Base-by-base conservation (phyloP, 2,113 vertebrate genomes). In the Tachysurus vachellii region DNA sequence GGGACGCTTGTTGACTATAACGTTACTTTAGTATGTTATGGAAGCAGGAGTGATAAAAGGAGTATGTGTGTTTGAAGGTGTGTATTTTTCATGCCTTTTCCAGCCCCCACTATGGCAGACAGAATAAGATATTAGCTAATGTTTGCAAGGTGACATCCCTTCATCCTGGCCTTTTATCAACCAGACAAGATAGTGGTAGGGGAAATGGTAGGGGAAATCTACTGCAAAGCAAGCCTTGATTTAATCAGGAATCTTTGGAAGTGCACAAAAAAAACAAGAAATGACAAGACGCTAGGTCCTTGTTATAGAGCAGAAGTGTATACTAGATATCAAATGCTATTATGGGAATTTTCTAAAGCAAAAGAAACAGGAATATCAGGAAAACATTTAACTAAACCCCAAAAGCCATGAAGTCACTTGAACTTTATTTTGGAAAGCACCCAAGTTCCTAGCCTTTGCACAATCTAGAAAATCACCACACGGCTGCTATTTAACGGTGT, bases 31-130 rank as follows among this genome's bases (percentile, higher is more conserved):
- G 1, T 13, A 28, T 4, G 5, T 81, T 50, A 21, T 36, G 7
- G 44, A 66, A 4, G 36, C 62, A 76, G 44, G 44, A 14, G 47
- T 76, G 21, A 53, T 76, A 23, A 73, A 44, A 70, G 11, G 62
- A 81, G 82, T 80, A 44, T 77, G 64, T 84, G 86, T 91, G 89
- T 92, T 61, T 28, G 82, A 17, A 28, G 23, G 36, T 57, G 47
- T 50, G 47, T 50, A 50, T 9, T 5, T 47, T 66, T 8, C 57
- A 31, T 1, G 26, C 84, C 44, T 66, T 19, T 80, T 64, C 5
- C 9, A 76, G 19, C 23, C 42, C 26, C 70, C 64, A 71, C 5
- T 3, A 64, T 21, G 13, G 28, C 53, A 59, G 64, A 59, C 62
- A 59, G 61, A 68, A 80, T 57, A 50, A 86, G 23, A 53, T 57